Conservation (phyloP, 2,113 vertebrate genomes). For the Ia io region DNA sequence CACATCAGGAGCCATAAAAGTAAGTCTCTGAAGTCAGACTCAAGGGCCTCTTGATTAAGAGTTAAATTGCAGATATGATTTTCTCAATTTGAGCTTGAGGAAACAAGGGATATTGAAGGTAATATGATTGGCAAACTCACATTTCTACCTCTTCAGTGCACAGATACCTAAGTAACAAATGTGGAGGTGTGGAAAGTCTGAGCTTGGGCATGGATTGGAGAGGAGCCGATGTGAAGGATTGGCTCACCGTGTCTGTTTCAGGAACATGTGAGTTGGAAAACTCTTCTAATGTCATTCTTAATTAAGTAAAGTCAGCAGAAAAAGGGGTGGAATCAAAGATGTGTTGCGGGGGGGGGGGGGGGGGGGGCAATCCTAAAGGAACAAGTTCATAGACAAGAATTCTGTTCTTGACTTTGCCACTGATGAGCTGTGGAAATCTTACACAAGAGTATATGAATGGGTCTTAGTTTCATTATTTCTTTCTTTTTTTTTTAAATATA, state of each 20-base stretch:
- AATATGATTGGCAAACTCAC: constrained; percentile 66
- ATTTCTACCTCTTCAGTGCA: neutral
- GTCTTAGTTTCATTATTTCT: neutral
- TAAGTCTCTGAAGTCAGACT: constrained; percentile 72
- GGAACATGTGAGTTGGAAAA: neutral
- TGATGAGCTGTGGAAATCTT: neutral
- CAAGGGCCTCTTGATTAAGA: constrained; percentile 81
- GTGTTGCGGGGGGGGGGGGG: neutral
- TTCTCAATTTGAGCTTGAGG: constrained; percentile 77
- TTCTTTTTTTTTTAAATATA: too few species aligned
- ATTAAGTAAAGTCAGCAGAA: neutral
- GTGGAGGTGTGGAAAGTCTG: neutral
- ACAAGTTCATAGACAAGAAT: neutral
- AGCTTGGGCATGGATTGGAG: neutral
- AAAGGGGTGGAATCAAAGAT: neutral
- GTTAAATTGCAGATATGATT: constrained; percentile 78
- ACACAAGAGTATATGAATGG: neutral
- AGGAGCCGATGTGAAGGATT: neutral
- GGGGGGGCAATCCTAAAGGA: neutral
- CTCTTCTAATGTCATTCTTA: neutral
- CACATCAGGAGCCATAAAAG: constrained; percentile 66
- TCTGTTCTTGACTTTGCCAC: neutral
- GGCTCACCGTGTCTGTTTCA: neutral
- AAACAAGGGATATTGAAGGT: constrained; percentile 68
- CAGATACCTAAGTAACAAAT: rapidly evolving